Evolutionary conservation across 2,888 invertebrate species (phyloP), one percentile per base, ranked within the genome.

Genomic region (Altica lythri): DNA sequence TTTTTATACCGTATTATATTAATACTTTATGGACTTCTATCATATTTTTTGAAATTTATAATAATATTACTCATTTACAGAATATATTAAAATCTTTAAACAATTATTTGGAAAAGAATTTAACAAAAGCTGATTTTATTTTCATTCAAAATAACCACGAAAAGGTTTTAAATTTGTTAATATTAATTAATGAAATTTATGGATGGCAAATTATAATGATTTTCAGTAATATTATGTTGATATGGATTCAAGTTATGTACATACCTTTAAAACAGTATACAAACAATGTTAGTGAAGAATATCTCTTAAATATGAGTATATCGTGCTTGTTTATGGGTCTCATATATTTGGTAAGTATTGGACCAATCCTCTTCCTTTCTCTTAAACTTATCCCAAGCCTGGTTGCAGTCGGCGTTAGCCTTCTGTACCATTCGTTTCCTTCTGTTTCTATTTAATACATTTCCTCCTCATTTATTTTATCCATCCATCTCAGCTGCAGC

Each of bases 111-210:
- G 2, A 35, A n/a, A 35, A 35, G 12, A 35, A 35, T 16, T 35
- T 35, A 16, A 35, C 14, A 3, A 9, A 17, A 6, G 1, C n/a
- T 6, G 35, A 35, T 35, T 6, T 35, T n/a, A 2, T 2, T n/a
- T 35, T 35, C 35, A 2, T 35, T 1, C 13, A 35, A 35, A 35
- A 16, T 16, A 35, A 35, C 16, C 35, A 35, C 16, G 35, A 35
- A 35, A 17, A 35, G 5, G 8, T 14, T 17, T 17, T 35, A 35
- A 13, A 17, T 8, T 35, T 14, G 9, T 35, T 35, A 4, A 5
- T 5, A 2, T 16, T 16, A 17, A 16, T 35, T 16, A 35, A 35
- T 17, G 35, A 35, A 35, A 35, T 35, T 16, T 35, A 16, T n/a
- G 35, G 35, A 5, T 9, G 13, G 6, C 17, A n/a, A n/a, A 17